These are phyloP conservation scores for Trichomalopsis sarcophagae DNA, from an alignment of 1,140 invertebrate genomes.

Conservation along the genomic window DNA sequence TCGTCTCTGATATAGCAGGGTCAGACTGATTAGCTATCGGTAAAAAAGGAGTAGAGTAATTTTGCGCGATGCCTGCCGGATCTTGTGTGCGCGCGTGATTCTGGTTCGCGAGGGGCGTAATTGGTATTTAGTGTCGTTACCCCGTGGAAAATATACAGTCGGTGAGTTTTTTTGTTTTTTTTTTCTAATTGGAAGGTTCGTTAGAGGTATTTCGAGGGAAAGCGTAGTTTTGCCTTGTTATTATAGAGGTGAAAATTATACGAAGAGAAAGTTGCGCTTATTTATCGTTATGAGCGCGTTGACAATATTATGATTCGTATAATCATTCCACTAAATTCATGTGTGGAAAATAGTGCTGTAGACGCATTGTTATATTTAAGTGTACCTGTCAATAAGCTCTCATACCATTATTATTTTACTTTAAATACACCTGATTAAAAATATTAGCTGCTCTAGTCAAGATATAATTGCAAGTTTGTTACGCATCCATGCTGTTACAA, in stretches of 20 bases:
- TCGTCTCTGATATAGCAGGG: neutral
- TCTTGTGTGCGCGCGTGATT: neutral
- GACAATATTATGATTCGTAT: neutral
- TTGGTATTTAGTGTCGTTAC: neutral
- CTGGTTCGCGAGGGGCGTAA: neutral
- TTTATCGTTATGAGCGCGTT: neutral
- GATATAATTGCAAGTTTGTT: too few species aligned
- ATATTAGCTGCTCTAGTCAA: too few species aligned
- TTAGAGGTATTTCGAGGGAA: neutral
- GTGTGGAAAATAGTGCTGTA: too few species aligned
- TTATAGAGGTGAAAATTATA: neutral
- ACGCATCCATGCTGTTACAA: too few species aligned
- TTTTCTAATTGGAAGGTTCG: neutral
- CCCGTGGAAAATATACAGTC: neutral
- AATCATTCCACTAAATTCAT: too few species aligned
- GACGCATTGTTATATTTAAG: too few species aligned
- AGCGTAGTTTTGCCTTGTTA: neutral
- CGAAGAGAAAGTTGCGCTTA: neutral
- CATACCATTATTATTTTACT: too few species aligned
- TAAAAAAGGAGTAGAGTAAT: neutral
- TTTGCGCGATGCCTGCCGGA: neutral
- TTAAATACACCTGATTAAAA: too few species aligned
- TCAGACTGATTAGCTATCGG: slow-evolving; percentile 31
- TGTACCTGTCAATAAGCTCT: too few species aligned
- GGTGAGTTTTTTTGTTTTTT: neutral